These are phyloP conservation scores for Polyommatus icarus DNA, from an alignment of 2,888 invertebrate species.

Conservation along the genomic window DNA sequence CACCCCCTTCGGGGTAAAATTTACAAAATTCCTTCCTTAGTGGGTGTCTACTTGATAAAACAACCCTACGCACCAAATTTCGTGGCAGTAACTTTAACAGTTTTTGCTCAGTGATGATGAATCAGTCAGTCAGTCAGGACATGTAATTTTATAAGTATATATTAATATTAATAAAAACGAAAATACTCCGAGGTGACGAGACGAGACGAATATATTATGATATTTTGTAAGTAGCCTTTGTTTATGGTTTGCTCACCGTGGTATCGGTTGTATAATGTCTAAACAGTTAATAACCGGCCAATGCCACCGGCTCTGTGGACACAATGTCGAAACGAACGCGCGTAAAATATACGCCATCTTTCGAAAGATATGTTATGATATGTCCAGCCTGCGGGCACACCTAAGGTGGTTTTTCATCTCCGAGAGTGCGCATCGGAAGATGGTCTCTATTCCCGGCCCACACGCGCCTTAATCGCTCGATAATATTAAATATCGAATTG, in stretches of 20 bases:
- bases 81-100: no score
- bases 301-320: neutral
- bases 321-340: neutral
- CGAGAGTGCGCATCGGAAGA: neutral
- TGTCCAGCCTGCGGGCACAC: neutral
- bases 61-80: no score
- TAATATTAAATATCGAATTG: neutral
- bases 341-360: slow-evolving; percentile 8
- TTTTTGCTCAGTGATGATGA: no score
- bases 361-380: slow-evolving; percentile 12
- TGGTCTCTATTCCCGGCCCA: neutral
- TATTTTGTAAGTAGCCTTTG: no score
- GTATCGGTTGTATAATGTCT: slow-evolving; percentile 1
- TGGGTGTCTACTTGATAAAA: no score
- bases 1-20: no score
- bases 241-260: neutral
- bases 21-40: no score
- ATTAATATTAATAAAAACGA: no score
- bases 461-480: neutral
- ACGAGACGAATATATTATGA: no score
- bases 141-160: no score
- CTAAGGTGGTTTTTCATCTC: neutral
- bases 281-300: slow-evolving; percentile 1
- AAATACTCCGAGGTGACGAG: no score
- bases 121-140: no score